Evolutionary conservation across 1,140 invertebrate species (phyloP).

Genomic region (Eurosta solidaginis): DNA sequence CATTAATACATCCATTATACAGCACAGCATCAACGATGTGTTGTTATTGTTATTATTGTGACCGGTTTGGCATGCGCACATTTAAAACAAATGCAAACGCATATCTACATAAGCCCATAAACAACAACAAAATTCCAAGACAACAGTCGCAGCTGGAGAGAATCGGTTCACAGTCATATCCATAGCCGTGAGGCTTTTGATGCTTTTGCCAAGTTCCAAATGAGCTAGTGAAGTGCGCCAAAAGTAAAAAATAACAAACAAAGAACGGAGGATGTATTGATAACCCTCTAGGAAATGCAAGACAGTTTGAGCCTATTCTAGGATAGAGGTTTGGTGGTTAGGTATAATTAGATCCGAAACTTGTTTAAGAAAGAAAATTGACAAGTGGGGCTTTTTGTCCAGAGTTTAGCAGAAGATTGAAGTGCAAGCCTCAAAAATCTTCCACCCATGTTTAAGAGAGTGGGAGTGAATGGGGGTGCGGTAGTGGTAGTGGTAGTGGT

Average conservation of each 20-base stretch:
- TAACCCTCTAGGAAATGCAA: too few species aligned
- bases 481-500: too few species aligned
- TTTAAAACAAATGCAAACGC: conserved; percentile 16
- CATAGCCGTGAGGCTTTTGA: background rate
- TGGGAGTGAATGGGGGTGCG: too few species aligned
- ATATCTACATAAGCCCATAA: background rate
- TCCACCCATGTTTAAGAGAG: too few species aligned
- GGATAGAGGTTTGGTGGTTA: too few species aligned
- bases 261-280: background rate
- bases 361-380: too few species aligned
- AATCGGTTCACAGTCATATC: background rate
- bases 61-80: conserved; percentile 22
- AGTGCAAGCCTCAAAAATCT: too few species aligned
- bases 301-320: too few species aligned
- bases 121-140: too few species aligned
- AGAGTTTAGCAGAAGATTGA: too few species aligned
- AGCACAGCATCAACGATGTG: background rate
- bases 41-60: conserved; percentile 15
- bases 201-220: conserved; percentile 18
- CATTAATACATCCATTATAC: conserved; percentile 1
- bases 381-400: too few species aligned
- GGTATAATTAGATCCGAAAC: too few species aligned
- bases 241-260: background rate
- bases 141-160: background rate
- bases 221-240: background rate